Evolutionary conservation across 2,888 invertebrate genomes (phyloP), one percentile per base, ranked within the genome.

Genomic region (Drosophila buzzatii): DNA sequence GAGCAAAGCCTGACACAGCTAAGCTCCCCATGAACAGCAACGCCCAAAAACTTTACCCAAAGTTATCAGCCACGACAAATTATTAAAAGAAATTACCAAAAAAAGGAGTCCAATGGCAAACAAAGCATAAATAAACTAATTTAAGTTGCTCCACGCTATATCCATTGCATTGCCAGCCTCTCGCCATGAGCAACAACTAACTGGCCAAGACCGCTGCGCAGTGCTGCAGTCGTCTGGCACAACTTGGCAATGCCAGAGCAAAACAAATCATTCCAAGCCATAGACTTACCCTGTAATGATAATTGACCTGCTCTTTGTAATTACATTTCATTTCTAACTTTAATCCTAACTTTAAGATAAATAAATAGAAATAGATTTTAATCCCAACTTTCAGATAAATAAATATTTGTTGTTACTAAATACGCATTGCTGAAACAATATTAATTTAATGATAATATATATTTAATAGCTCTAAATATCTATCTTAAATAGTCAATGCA

Each of bases 51-150:
- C 62, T 77, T 81, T 60, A 3, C 45, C 45, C 62, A 75, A 80
- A 75, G 65, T 72, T 78, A 78, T 81, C 72, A 66, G 63, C 56
- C 44, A 56, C 65, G 56, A 62, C 71, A 79, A 81, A 81, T 81
- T 81, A 81, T 73, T 81, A 79, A 81, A 76, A 81, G 68, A 79
- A 73, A 81, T 79, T 76, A 73, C 79, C 67, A 47, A 27, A 39
- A 23, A 23, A 23, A 23, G 23, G 1, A 52, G 59, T 79, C 79
- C 52, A 68, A 68, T 73, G 58, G 70, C 85, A 82, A 89, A 84
- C 85, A 86, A 87, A 82, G 85, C 87, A 89, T 84, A 82, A 89
- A 86, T 84, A 89, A 86, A 86, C 85, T 86, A 89, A 86, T 86
- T 86, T 84, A 86, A 86, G 82, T 89, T 85, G 82, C 73, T 47